A percentile compares a stretch with the other conserved stretches of the same genome.
Evolutionary conservation across 37 sponge, comb jelly and placozoan species (phyloP).

Genomic region (Halichondria panicea): DNA sequence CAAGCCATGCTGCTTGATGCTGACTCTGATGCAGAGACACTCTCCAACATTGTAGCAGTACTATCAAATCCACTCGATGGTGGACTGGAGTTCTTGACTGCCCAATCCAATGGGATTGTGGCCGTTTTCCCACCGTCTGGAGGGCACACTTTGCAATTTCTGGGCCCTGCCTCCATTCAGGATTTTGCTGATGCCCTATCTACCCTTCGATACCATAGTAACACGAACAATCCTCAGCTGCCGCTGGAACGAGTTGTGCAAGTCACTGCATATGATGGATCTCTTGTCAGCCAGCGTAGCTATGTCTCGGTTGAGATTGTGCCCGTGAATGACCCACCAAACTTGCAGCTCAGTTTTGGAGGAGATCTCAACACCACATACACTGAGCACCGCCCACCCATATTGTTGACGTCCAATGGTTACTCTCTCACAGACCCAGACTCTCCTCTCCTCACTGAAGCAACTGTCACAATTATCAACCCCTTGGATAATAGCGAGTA

Average conservation of each 20-base stretch:
- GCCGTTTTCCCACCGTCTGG: constrained; percentile 33
- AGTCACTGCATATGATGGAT: constrained; percentile 66
- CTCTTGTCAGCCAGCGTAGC: constrained; percentile 32
- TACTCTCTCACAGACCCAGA: constrained; percentile 48
- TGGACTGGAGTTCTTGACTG: constrained; percentile 25
- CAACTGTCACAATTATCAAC: constrained; percentile 4
- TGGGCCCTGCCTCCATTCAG: constrained; percentile 41
- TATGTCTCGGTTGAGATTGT: constrained; percentile 20
- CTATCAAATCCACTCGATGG: constrained; percentile 44
- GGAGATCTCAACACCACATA: constrained; percentile 24
- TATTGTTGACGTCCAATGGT: constrained; percentile 9
- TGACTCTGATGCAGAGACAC: constrained; percentile 30
- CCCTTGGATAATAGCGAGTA: constrained; percentile 8
- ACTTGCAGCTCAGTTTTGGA: constrained; percentile 9
- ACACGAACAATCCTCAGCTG: constrained; percentile 32
- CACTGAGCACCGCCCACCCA: constrained; percentile 22
- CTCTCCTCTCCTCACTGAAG: constrained; percentile 17
- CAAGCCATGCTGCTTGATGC: constrained; percentile 15
- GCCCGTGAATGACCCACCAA: constrained; percentile 72
- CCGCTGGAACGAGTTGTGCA: constrained; percentile 31
- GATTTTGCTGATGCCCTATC: constrained; percentile 27
- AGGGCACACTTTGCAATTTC: constrained; percentile 9
- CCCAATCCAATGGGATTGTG: constrained; percentile 8
- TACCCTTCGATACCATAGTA: constrained; percentile 34
- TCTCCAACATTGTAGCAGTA: constrained; percentile 22